These are phyloP conservation scores for Strigops habroptila DNA, from an alignment of 2,113 vertebrate species.

Conservation along the genomic window DNA sequence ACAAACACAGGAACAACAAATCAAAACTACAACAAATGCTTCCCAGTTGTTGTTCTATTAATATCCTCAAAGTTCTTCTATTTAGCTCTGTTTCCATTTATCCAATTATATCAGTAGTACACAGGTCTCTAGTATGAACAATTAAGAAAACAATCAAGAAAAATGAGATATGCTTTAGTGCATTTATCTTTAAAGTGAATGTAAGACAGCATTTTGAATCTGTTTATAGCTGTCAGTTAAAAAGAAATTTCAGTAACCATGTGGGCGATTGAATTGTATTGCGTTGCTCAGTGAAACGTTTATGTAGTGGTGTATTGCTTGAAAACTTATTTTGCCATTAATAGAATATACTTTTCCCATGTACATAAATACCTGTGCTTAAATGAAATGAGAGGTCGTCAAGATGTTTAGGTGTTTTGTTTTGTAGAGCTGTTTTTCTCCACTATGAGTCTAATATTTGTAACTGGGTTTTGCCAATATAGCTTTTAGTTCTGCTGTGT, in stretches of 20 bases:
- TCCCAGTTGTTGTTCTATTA: neutral
- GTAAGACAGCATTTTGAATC: neutral
- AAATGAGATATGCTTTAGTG: neutral
- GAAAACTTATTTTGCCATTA: no score
- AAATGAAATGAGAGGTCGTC: neutral
- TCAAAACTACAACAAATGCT: neutral
- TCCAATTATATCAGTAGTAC: neutral
- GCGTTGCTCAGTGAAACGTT: no score
- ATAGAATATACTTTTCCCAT: neutral
- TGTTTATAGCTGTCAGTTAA: neutral
- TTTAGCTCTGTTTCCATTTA: neutral
- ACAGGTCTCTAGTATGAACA: neutral
- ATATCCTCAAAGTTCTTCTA: neutral
- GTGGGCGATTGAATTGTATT: no score
- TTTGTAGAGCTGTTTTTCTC: neutral
- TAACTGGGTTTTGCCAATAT: neutral
- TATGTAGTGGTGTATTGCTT: no score
- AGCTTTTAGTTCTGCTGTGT: neutral
- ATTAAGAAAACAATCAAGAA: neutral
- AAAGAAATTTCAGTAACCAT: neutral
- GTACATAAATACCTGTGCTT: neutral
- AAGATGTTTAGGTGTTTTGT: neutral
- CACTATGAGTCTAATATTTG: neutral
- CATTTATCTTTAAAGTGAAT: neutral
- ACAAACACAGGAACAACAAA: neutral